A percentile compares a stretch with the other conserved stretches of the same genome.
phyloP scores from a whole-genome alignment of 2,113 vertebrate genomes.

The Percina caprodes region DNA sequence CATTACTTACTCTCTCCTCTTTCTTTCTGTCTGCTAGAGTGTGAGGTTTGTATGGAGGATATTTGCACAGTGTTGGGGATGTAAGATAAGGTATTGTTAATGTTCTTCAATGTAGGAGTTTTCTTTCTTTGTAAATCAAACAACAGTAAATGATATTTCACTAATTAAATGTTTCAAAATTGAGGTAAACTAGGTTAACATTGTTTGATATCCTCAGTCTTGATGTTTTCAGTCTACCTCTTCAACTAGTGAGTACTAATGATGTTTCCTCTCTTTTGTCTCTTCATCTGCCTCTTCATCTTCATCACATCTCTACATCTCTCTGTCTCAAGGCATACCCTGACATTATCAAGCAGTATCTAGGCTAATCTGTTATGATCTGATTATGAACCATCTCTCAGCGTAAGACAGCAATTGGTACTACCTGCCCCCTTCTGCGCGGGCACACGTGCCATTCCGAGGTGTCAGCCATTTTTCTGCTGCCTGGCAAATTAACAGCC shows the following conservation, averaged over 20 bases:
- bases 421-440: slow-evolving; percentile 81
- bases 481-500: slow-evolving; percentile 89
- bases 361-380: slow-evolving; percentile 88
- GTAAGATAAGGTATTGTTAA: slow-evolving; percentile 22
- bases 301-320: slow-evolving; percentile 57
- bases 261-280: slow-evolving; percentile 19
- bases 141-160: neutral
- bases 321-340: slow-evolving; percentile 80
- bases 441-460: slow-evolving; percentile 71
- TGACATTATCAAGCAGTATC: slow-evolving; percentile 86
- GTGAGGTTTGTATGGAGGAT: slow-evolving; percentile 19
- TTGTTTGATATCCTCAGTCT: neutral
- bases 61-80: slow-evolving; percentile 36
- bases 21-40: slow-evolving; percentile 49
- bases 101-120: slow-evolving; percentile 13
- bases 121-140: slow-evolving; percentile 25
- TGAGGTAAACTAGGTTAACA: neutral
- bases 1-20: slow-evolving; percentile 44
- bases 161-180: neutral
- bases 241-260: slow-evolving; percentile 30
- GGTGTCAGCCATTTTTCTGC: slow-evolving; percentile 90
- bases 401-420: slow-evolving; percentile 77
- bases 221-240: neutral
- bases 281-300: slow-evolving; percentile 36
- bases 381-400: slow-evolving; percentile 76